Evolutionary conservation across 2,888 invertebrate species (phyloP).

Genomic region (Agrotis clavis): DNA sequence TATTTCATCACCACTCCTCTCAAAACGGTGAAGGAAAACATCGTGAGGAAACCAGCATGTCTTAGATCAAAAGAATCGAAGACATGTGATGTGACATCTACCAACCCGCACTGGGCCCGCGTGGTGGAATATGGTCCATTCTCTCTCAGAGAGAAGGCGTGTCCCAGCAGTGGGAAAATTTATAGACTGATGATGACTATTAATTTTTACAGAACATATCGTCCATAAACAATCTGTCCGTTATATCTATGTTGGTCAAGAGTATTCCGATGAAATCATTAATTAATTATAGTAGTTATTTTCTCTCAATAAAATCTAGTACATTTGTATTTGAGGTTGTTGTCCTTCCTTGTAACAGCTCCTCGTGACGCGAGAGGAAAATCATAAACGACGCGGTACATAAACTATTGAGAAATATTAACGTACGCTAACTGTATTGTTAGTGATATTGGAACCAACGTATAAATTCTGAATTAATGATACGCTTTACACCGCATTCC

Average conservation of each 20-base stretch:
- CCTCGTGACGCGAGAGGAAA: conserved; percentile 30
- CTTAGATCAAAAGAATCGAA: no score
- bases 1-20: no score
- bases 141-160: no score
- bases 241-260: conserved; percentile 3
- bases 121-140: no score
- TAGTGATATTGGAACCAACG: background rate
- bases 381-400: conserved; percentile 17
- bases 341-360: conserved; percentile 19
- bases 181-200: no score
- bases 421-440: background rate
- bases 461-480: background rate
- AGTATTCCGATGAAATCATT: background rate
- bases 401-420: background rate
- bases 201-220: no score
- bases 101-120: no score
- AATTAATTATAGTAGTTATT: background rate
- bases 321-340: background rate
- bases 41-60: no score
- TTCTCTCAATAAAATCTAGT: background rate
- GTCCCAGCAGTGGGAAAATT: no score
- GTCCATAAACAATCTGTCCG: background rate
- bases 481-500: background rate
- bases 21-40: no score
- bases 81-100: no score